phyloP scores from a whole-genome alignment of 2,888 invertebrate species.

The Thymelicus sylvestris region DNA sequence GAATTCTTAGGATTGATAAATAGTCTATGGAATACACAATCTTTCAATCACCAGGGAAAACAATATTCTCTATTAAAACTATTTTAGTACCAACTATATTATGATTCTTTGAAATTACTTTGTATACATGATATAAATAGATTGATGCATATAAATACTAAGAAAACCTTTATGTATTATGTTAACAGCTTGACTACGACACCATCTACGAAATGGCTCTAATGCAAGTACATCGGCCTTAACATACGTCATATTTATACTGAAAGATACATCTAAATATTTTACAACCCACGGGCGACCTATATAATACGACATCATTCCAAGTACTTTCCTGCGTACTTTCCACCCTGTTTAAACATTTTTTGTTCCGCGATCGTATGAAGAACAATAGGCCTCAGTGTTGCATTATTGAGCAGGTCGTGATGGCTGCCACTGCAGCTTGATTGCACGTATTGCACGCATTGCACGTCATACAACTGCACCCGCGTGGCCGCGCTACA shows the following conservation, averaged over 20 bases:
- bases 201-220: too few species aligned
- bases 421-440: constrained; percentile 73
- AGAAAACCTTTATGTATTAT: too few species aligned
- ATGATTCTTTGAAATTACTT: too few species aligned
- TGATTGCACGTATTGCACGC: constrained; percentile 51
- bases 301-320: background rate
- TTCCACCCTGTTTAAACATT: constrained; percentile 16
- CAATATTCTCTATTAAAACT: background rate
- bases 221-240: too few species aligned
- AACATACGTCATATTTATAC: too few species aligned
- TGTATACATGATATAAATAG: too few species aligned
- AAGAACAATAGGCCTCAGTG: constrained; percentile 63
- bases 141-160: too few species aligned
- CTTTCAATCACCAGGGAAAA: background rate
- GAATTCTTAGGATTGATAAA: constrained; percentile 63
- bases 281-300: background rate
- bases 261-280: background rate
- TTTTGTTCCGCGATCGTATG: constrained; percentile 35
- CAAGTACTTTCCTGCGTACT: constrained; percentile 1
- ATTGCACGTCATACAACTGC: constrained; percentile 57
- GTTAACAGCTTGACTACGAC: too few species aligned
- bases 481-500: constrained; percentile 53
- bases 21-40: constrained; percentile 19
- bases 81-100: too few species aligned
- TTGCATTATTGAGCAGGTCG: constrained; percentile 76